Base-by-base conservation (phyloP, 2,888 invertebrate genomes). In the Schizotus pectinicornis region DNA sequence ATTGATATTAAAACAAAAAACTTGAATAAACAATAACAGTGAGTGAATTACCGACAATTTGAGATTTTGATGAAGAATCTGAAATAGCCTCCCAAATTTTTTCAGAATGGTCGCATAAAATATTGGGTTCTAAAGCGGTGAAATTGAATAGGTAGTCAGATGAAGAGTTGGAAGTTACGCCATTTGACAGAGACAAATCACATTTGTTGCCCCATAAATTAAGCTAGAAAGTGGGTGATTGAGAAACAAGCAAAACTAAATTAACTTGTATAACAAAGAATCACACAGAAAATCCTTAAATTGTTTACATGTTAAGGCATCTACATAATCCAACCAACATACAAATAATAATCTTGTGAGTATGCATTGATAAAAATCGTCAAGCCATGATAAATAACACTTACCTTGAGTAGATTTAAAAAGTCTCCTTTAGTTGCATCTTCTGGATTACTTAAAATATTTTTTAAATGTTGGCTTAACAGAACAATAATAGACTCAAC, bases 161-260 rank as follows among this genome's bases (percentile, higher is more conserved):
- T 62, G 86, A 83, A 39, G 82, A 80, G 41, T 83, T 81, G 2
- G 22, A 22, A 54, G 87, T 85, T 36, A 86, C 84, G 50, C 95
- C 95, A 33, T 84, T 83, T 0, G 93, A 89, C 39, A 98, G 81
- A 0, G 96, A 96, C 46, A 99, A 79, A 80, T 99, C 99, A 75
- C 92, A 93, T 74, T 92, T 91, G 80, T 99, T 99, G 0, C 96
- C 92, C 98, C 98, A 99, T 7, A 99, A 82, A 72, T 90, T 88
- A 8, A 90, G 74, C 87, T 91, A 77, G 0, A 81, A 67, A 69
- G 57, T 50, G 6, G 56, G 43, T 36, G 31, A 22, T 22, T 34
- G 6, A 30, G 32, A 32, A 12, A 6, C 37, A 45, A 32, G 7
- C 9, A 35, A 31, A 32, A 61, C 9, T 56, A 46, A 35, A 42